Evolutionary conservation across 2,113 vertebrate genomes (phyloP).

Genomic region (Tetrao urogallus): DNA sequence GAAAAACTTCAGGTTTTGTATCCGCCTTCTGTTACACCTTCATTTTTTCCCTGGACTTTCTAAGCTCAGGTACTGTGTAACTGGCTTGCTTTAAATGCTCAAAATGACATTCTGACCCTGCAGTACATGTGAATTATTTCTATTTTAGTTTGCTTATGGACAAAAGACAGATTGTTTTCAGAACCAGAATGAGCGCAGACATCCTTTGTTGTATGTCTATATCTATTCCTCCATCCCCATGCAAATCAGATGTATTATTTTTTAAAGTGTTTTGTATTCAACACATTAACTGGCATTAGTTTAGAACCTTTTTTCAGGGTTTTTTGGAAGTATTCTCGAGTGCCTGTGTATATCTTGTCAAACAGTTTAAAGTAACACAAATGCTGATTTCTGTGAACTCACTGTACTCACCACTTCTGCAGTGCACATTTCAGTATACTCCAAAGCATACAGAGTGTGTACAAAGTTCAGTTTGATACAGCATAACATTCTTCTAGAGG

Average conservation of each 20-base stretch:
- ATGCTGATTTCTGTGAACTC: not conserved
- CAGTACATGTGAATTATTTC: not conserved
- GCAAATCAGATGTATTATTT: not conserved
- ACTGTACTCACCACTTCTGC: not conserved
- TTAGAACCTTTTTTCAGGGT: not conserved
- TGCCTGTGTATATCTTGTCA: not conserved
- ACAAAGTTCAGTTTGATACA: not conserved
- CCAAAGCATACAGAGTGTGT: not conserved
- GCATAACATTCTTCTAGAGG: not conserved
- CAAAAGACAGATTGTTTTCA: not conserved
- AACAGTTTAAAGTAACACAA: not conserved
- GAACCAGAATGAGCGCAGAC: not conserved
- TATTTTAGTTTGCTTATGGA: not conserved
- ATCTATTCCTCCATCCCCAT: rapidly evolving
- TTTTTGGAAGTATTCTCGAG: not conserved
- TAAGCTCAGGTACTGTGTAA: not conserved
- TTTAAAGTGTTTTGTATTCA: not conserved
- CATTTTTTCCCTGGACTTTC: not conserved
- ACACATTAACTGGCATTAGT: not conserved
- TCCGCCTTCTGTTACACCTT: not conserved
- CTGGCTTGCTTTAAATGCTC: not conserved
- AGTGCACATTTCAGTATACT: not conserved
- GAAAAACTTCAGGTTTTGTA: not conserved
- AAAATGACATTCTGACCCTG: not conserved
- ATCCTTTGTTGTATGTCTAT: not conserved